These are phyloP conservation scores for Scalopus aquaticus DNA, from an alignment of 2,113 vertebrate genomes.

Conservation along the genomic window DNA sequence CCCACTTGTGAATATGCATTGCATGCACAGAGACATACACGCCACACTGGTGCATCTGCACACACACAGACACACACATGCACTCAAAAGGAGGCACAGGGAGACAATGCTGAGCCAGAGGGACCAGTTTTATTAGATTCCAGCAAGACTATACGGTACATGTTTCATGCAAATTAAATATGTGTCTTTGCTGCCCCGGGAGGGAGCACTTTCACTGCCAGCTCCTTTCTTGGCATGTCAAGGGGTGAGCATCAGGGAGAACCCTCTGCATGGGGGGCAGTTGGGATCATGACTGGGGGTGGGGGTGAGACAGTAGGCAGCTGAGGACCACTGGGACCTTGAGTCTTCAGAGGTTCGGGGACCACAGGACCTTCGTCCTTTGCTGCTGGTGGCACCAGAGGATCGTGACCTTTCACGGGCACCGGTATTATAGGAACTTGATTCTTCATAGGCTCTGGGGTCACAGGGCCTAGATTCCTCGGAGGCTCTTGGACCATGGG, in stretches of 20 bases:
- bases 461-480: constrained; percentile 22
- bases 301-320: constrained; percentile 72
- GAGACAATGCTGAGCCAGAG: constrained; percentile 55
- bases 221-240: constrained; percentile 40
- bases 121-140: constrained; percentile 80
- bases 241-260: constrained; percentile 76
- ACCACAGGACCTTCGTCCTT: constrained; percentile 68
- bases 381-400: constrained; percentile 60
- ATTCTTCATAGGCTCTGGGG: not conserved
- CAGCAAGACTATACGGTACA: constrained; percentile 72
- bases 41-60: not conserved
- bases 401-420: constrained; percentile 68
- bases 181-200: constrained; percentile 56
- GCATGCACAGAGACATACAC: no score
- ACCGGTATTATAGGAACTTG: constrained; percentile 61
- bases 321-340: constrained; percentile 65
- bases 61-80: not conserved
- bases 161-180: constrained; percentile 81
- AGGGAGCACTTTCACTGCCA: constrained; percentile 15
- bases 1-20: not conserved
- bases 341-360: constrained; percentile 43
- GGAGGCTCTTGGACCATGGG: constrained; percentile 12
- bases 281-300: constrained; percentile 79
- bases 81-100: not conserved
- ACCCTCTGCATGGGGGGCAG: constrained; percentile 71